phyloP scores from a whole-genome alignment of 1,140 invertebrate species.

The Geopemphigus sp. region DNA sequence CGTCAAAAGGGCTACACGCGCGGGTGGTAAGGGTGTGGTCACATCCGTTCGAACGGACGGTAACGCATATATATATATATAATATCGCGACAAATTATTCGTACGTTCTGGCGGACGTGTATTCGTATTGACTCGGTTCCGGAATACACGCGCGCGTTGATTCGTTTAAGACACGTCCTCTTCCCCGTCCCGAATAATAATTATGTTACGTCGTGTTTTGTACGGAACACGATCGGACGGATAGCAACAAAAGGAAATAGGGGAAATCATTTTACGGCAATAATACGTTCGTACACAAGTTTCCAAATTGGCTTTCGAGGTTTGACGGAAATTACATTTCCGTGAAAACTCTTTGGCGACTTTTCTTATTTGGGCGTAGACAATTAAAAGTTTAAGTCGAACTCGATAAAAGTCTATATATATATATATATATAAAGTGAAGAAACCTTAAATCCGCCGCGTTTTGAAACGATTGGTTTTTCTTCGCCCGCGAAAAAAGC shows the following conservation, averaged over 20 bases:
- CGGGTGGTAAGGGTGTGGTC: too few species aligned
- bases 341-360: conserved; percentile 19
- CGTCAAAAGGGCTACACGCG: not conserved
- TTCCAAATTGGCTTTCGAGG: conserved; percentile 23
- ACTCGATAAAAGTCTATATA: not conserved
- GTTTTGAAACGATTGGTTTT: not conserved
- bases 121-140: too few species aligned
- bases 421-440: not conserved
- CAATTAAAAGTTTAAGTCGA: conserved; percentile 27
- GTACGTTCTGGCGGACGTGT: not conserved
- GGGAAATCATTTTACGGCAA: conserved; percentile 1
- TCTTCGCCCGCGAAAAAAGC: not conserved
- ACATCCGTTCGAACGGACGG: not conserved
- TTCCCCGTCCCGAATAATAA: too few species aligned
- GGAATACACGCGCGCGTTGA: not conserved
- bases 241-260: not conserved
- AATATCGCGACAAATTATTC: too few species aligned
- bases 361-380: conserved; percentile 4
- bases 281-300: not conserved
- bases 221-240: not conserved
- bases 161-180: not conserved
- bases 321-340: conserved; percentile 28
- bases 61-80: too few species aligned
- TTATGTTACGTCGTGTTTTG: not conserved
- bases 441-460: too few species aligned